Base-by-base conservation (phyloP, 2,113 vertebrate species). In the Oncorhynchus masou region DNA sequence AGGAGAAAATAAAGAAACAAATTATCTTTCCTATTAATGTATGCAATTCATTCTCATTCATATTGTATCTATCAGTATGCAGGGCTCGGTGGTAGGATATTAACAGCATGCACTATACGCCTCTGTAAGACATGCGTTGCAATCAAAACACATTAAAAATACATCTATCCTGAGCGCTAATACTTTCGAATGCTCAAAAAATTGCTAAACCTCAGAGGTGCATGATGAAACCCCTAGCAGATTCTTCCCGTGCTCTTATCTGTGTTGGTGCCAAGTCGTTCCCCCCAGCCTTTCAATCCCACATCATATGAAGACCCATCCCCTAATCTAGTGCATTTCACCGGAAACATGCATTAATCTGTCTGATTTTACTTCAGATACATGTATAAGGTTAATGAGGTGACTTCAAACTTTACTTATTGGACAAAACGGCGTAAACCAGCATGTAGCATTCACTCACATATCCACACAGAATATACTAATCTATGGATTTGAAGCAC, bases 21-120 rank as follows among this genome's bases (percentile, higher is more conserved):
- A 88, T 82, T 81, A 88, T 79, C 83, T 79, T 81, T 81, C 75
- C 77, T 79, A 27, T 71, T 83, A 81, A 88, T 91, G 92, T 87
- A 67, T 84, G 77, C 83, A 81, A 88, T 92, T 90, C 80, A 83
- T 88, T 88, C 72, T 24, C 16, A 81, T 84, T 83, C 74, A 81
- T 76, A 78, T 71, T 84, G 78, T 81, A 74, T 83, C 80, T 88
- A 83, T 84, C 81, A 82, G 72, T 70, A 70, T 67, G 72, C 6
- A 39, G 54, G 74, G 70, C 60, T 80, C 67, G 57, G 74, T 77
- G 62, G n/a, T 68, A 64, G 19, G 71, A 77, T 73, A 77, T 79
- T 67, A 81, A 79, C 87, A 73, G 74, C 54, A 25, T 70, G 70
- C 68, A 68, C 59, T 76, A 83, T 45, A 77, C 74, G 67, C 34